Base-by-base conservation (phyloP, 2,888 invertebrate species). In the Scaptomyza caliginosa region DNA sequence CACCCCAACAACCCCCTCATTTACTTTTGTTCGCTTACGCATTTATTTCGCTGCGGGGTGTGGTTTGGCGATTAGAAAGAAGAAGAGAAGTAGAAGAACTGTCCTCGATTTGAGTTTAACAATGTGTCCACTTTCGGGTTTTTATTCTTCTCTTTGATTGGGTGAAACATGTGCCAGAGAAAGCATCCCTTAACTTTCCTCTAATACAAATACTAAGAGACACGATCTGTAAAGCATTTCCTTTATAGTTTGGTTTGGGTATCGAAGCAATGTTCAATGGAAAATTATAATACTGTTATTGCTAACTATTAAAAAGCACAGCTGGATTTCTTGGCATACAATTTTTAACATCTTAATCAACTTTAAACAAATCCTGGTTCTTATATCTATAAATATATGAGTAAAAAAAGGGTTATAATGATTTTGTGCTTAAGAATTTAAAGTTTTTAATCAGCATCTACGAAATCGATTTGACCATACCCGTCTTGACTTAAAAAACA, bases 151-250 rank as follows among this genome's bases (percentile, higher is more conserved):
- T 13, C 2, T 42, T 32, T 30, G 38, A 19, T 59, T 26, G 38
- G 56, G 55, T 66, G 67, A 51, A 52, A 56, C 67, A 52, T 70
- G 54, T 48, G 73, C 60, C 32, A 10, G 6, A 38, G 32, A 36
- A 39, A 43, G 30, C 21, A 30, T 11, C 10, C 4, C 6, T 8
- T 1, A 26, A 10, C 3, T 26, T 10, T 26, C 10, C 26, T 26
- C 10, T 3, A 3, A 26, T 10, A 10, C 1, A 26, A 26, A 26
- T 2, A 26, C 10, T 26, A 8, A 26, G 8, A 10, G 10, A 26
- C 26, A 10, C 24, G 24, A 24, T 24, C 23, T 23, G 4, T 3
- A 23, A n/a, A n/a, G n/a, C n/a, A 24, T 23, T 24, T 24, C 6
- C 6, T 5, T 23, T 23, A 23, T 24, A 8, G 2, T 24, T 2